A percentile compares a stretch with the other conserved stretches of the same genome.
Evolutionary conservation across 2,113 vertebrate species (phyloP).

Genomic region (Nanorana parkeri): DNA sequence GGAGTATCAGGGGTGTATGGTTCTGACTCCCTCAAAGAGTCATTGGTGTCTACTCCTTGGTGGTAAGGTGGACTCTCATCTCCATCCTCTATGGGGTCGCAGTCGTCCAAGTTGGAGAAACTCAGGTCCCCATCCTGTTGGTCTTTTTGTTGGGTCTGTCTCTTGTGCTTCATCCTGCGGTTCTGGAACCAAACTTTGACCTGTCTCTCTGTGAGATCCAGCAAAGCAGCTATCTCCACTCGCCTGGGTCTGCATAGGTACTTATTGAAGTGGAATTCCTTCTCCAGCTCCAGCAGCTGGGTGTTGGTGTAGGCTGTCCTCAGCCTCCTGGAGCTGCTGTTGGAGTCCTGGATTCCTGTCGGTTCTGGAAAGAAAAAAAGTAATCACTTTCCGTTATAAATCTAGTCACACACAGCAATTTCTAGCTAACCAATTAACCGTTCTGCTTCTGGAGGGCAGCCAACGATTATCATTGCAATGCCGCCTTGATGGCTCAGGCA

Average conservation of each 20-base stretch:
- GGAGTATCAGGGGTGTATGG: constrained; percentile 56
- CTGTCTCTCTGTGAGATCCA: constrained; percentile 93
- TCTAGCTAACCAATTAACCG: neutral
- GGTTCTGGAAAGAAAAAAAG: constrained; percentile 74
- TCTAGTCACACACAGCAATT: constrained; percentile 10
- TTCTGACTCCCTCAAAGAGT: constrained; percentile 71
- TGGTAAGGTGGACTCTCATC: constrained; percentile 69
- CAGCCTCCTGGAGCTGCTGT: constrained; percentile 82
- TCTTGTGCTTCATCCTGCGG: constrained; percentile 96
- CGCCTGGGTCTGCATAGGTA: constrained; percentile 93
- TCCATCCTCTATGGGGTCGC: constrained; percentile 76
- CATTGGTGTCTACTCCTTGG: constrained; percentile 64
- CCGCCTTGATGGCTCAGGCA: neutral
- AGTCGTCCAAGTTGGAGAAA: constrained; percentile 74
- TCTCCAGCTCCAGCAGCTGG: constrained; percentile 95
- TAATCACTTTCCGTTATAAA: constrained; percentile 25
- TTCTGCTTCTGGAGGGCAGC: neutral
- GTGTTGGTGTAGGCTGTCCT: constrained; percentile 97
- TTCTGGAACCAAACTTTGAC: constrained; percentile 99
- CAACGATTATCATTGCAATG: neutral
- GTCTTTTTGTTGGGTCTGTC: constrained; percentile 88
- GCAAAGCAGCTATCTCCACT: constrained; percentile 91
- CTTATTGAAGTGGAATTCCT: constrained; percentile 97
- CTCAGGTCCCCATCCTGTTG: constrained; percentile 74
- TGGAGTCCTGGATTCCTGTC: constrained; percentile 76